These are phyloP conservation scores for Ptychadena robeensis DNA, from an alignment of 2,797 vertebrate species.

Conservation along the genomic window DNA sequence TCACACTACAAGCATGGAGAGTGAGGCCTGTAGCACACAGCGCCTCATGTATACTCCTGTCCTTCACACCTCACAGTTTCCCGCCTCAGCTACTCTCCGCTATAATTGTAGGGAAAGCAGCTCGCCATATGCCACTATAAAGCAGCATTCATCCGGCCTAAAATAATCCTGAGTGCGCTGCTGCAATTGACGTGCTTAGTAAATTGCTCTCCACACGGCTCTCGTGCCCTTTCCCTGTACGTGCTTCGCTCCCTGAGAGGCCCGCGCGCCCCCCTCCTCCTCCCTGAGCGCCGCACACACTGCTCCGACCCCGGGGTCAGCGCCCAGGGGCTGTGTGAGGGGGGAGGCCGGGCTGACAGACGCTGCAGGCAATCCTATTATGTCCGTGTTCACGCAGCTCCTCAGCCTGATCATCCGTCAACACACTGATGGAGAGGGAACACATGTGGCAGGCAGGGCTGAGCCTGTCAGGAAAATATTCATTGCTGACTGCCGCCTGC, in stretches of 20 bases:
- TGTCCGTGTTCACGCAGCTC: constrained; percentile 44
- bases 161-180: not conserved
- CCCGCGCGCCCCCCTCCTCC: constrained; percentile 23
- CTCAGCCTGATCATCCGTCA: constrained; percentile 56
- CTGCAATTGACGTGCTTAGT: not conserved
- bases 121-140: not conserved
- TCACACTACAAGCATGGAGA: no score
- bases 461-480: constrained; percentile 28
- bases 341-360: constrained; percentile 43
- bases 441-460: constrained; percentile 38
- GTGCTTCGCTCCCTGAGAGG: constrained; percentile 2
- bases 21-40: not conserved
- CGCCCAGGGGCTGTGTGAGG: constrained; percentile 65
- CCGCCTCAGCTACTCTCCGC: not conserved
- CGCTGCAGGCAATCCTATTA: constrained; percentile 60
- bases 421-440: constrained; percentile 53
- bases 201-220: not conserved
- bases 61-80: not conserved
- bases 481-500: constrained; percentile 24
- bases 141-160: not conserved
- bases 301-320: constrained; percentile 75
- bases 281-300: constrained; percentile 66
- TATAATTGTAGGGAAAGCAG: not conserved
- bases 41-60: no score
- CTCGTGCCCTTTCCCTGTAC: constrained; percentile 15